phyloP scores from a whole-genome alignment of 1,140 invertebrate genomes.

The Cheumatopsyche charites region DNA sequence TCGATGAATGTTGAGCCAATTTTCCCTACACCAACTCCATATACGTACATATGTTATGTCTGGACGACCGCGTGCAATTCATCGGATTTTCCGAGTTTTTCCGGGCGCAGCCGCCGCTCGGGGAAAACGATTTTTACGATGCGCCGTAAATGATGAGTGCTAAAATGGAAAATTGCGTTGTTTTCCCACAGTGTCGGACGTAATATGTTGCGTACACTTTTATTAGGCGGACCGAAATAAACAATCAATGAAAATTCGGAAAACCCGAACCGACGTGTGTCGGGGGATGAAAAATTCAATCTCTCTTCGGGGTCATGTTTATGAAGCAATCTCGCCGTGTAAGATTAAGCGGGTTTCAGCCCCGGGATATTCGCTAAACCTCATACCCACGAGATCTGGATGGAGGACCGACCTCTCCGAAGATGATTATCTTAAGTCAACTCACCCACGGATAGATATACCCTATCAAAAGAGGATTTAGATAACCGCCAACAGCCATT shows the following conservation, averaged over 20 bases:
- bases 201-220: background rate
- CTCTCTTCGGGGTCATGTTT: conserved; percentile 22
- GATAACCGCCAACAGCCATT: conserved; percentile 35
- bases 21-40: too few species aligned
- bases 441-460: conserved; percentile 30
- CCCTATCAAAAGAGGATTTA: conserved; percentile 37
- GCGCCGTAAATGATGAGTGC: conserved; percentile 40
- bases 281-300: conserved; percentile 10
- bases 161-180: conserved; percentile 38
- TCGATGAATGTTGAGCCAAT: too few species aligned
- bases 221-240: conserved; percentile 4
- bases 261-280: background rate
- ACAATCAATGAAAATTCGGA: background rate
- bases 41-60: background rate
- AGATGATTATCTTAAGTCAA: conserved; percentile 41
- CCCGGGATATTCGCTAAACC: conserved; percentile 19
- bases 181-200: conserved; percentile 5
- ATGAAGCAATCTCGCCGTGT: conserved; percentile 26
- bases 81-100: conserved; percentile 7
- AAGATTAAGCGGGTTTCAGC: conserved; percentile 32
- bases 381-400: background rate
- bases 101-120: background rate
- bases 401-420: conserved; percentile 2
- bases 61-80: conserved; percentile 1
- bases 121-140: conserved; percentile 40